phyloP scores from a whole-genome alignment of 2,113 vertebrate genomes.

The Odocoileus virginianus region DNA sequence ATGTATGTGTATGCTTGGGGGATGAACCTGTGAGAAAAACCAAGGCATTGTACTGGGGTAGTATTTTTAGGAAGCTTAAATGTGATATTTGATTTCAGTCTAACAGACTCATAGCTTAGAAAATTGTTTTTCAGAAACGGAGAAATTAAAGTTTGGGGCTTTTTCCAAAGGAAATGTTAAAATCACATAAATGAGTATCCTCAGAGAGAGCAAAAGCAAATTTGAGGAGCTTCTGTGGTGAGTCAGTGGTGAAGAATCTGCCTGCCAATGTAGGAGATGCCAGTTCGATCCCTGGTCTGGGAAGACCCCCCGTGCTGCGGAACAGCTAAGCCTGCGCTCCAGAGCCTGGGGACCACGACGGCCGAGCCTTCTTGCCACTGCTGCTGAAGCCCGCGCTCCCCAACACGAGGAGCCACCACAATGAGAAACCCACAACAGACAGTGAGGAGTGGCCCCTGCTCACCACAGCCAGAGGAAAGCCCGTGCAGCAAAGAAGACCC shows the following conservation, averaged over 20 bases:
- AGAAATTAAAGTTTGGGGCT: constrained; percentile 31
- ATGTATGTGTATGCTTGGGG: neutral
- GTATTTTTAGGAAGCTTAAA: constrained; percentile 67
- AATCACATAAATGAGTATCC: neutral
- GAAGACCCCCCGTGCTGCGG: neutral
- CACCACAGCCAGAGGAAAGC: neutral
- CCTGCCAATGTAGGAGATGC: neutral
- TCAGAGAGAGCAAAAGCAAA: neutral
- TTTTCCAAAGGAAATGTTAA: constrained; percentile 33
- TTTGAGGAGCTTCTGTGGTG: neutral
- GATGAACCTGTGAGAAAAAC: constrained; percentile 23
- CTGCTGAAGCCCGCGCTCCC: neutral
- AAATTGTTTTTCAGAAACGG: constrained; percentile 52
- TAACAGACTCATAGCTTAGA: constrained; percentile 38
- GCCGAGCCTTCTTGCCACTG: accelerated
- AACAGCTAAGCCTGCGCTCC: neutral
- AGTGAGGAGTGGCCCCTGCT: neutral
- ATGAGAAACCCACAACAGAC: neutral
- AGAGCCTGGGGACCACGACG: neutral
- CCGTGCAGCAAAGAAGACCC: neutral
- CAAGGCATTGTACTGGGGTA: constrained; percentile 52
- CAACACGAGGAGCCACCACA: neutral
- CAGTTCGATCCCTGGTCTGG: neutral
- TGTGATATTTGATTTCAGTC: constrained; percentile 54
- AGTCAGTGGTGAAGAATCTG: neutral